phyloP scores from a whole-genome alignment of 2,797 vertebrate genomes.

The Urophycis tenuis region DNA sequence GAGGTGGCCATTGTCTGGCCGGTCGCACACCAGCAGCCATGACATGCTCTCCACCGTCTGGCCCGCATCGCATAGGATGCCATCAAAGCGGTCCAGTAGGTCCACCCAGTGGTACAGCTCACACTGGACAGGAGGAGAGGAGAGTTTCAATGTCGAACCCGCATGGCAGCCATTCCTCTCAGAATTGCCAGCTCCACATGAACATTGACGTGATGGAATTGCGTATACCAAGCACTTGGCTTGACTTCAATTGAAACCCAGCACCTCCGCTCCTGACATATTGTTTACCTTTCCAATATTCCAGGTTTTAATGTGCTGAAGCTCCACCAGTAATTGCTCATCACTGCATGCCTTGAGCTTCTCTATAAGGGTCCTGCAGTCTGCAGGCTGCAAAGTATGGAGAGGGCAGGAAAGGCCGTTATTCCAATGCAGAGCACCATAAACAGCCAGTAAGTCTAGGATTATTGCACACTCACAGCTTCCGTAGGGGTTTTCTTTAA shows the following conservation, averaged over 20 bases:
- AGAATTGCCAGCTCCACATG: neutral
- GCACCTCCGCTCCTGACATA: neutral
- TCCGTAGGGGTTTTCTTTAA: conserved; percentile 96
- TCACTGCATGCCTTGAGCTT: conserved; percentile 93
- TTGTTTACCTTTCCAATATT: conserved; percentile 91
- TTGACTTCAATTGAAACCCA: neutral
- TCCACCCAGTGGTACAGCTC: conserved; percentile 99
- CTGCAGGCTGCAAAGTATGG: conserved; percentile 77
- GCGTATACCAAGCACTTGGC: neutral
- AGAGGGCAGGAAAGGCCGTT: conserved; percentile 27
- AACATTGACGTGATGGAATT: neutral
- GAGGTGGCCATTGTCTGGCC: conserved; percentile 83
- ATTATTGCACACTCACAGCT: conserved; percentile 78
- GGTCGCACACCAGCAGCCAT: conserved; percentile 93
- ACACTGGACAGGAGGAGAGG: conserved; percentile 66
- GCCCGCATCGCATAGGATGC: conserved; percentile 90
- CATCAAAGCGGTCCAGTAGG: conserved; percentile 93
- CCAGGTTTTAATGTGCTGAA: conserved; percentile 98
- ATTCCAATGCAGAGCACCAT: conserved; percentile 15
- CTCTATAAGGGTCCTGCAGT: conserved; percentile 95
- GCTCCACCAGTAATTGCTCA: conserved; percentile 88
- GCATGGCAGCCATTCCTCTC: neutral
- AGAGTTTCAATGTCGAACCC: neutral
- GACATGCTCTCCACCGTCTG: conserved; percentile 95
- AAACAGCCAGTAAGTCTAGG: neutral